Evolutionary conservation across 2,797 vertebrate species (phyloP).

Genomic region (Knipowitschia caucasica): DNA sequence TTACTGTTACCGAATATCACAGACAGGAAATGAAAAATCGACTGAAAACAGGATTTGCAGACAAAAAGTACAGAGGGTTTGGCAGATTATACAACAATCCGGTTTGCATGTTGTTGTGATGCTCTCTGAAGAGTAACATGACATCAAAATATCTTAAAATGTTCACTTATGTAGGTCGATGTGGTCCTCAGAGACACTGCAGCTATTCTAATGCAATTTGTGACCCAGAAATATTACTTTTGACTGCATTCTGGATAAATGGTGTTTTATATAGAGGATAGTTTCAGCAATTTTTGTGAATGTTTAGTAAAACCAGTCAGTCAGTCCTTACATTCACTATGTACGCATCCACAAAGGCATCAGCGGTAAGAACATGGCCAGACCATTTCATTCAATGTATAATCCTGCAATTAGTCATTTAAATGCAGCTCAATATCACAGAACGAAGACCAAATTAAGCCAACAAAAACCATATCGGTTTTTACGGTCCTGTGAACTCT

Average conservation of each 20-base stretch:
- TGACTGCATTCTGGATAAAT: not conserved
- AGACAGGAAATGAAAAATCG: constrained; percentile 53
- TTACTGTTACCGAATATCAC: constrained; percentile 41
- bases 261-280: not conserved
- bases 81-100: not conserved
- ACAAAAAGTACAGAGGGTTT: constrained; percentile 20
- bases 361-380: no score
- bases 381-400: no score
- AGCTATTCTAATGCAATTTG: not conserved
- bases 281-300: not conserved
- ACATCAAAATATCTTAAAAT: not conserved
- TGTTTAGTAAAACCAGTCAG: no score
- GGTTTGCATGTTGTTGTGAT: not conserved
- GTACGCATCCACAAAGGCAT: no score
- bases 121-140: constrained; percentile 3
- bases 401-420: no score
- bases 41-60: constrained; percentile 48
- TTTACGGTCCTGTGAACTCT: no score
- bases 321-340: no score
- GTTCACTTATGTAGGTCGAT: not conserved
- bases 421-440: no score
- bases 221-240: constrained; percentile 9
- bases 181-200: not conserved
- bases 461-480: no score
- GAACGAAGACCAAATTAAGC: no score